Evolutionary conservation across 2,113 vertebrate species (phyloP).

Genomic region (Octodon degus): DNA sequence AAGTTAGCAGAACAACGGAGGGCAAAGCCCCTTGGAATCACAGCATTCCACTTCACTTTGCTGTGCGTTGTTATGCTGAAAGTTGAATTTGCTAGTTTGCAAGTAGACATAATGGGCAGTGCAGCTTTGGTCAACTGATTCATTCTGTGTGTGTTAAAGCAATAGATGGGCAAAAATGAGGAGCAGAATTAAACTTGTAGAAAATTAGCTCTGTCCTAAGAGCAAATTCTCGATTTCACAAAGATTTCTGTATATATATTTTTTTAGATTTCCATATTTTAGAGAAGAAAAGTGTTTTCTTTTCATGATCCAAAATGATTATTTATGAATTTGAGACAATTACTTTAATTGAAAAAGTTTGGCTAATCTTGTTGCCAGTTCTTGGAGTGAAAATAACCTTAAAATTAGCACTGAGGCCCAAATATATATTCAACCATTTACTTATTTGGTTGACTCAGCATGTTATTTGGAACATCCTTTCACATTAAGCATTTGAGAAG

Average conservation of each 20-base stretch:
- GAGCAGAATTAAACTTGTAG: constrained; percentile 78
- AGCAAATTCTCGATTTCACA: constrained; percentile 51
- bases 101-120: constrained; percentile 81
- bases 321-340: not conserved
- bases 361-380: not conserved
- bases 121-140: constrained; percentile 78
- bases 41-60: constrained; percentile 85
- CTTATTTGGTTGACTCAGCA: not conserved
- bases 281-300: not conserved
- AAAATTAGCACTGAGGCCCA: not conserved
- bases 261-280: not conserved
- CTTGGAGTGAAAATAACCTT: not conserved
- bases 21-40: constrained; percentile 86
- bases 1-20: constrained; percentile 84
- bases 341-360: constrained; percentile 35
- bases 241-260: not conserved
- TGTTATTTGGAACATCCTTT: not conserved
- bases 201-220: constrained; percentile 75
- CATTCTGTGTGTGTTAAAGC: constrained; percentile 82
- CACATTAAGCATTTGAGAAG: not conserved
- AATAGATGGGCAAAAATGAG: constrained; percentile 78
- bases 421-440: not conserved
- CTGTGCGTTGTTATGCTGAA: constrained; percentile 76
- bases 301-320: not conserved
- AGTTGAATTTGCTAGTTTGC: constrained; percentile 84